Base-by-base conservation (phyloP, 2,797 vertebrate species). In the Pseudochirops cupreus region DNA sequence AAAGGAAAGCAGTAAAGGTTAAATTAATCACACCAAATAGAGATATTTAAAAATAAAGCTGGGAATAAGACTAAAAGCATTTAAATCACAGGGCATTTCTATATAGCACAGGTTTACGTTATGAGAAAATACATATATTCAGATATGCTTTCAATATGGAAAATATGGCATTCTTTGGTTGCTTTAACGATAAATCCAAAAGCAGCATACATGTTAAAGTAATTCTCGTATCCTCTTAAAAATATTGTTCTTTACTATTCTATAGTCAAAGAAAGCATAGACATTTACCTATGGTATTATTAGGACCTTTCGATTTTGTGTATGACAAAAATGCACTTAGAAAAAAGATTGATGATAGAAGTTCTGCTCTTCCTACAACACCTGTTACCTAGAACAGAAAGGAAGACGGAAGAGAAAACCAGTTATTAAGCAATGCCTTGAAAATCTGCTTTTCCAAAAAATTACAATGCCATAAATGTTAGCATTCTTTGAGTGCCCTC, bases 331-430 rank as follows among this genome's bases (percentile, higher is more conserved):
- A 99, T 28, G 99, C 99, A 98, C 99, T 99, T 97, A 99, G 97
- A 62, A 99, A 99, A 98, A 99, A 99, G 96, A 99, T 99, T n/a
- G 99, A 99, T 39, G 99, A 99, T 33, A 99, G 98, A 93, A 99
- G 99, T 97, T 99, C 99, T 96, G 99, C 99, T 99, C 99, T 99
- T 96, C 99, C 99, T 62, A 99, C 99, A 59, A 99, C 99, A 95
- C 99, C 99, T 74, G 99, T 99, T 95, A 99, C 99, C 99, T 99
- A 98, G 91, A 98, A 96, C 93, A 24, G 93, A 92, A 95, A 96
- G 90, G 94, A 0, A 18, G n/a, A 62, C 56, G 2, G 0, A 1
- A 31, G 18, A 28, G 31, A 9, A 56, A 56, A n/a, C 82, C 74
- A 90, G 96, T 94, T 96, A 97, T 93, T 94, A 7, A 39, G 59